Evolutionary conservation across 2,113 vertebrate genomes (phyloP).

Genomic region (Glareola pratincola): DNA sequence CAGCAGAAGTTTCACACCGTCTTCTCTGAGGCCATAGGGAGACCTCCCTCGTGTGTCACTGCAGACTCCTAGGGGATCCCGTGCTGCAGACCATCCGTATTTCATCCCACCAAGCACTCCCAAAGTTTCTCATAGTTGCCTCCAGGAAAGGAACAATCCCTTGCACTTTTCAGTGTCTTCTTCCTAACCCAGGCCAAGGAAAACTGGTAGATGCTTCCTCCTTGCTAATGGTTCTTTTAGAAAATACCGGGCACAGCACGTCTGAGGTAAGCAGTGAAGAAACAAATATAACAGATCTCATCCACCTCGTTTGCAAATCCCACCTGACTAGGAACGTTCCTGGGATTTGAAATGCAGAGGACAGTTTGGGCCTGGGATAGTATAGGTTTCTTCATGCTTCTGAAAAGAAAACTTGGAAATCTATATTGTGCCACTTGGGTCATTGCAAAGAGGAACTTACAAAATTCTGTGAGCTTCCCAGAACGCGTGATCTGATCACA

Average conservation of each 20-base stretch:
- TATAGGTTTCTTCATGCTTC: not conserved
- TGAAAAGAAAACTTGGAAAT: not conserved
- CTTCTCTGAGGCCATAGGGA: not conserved
- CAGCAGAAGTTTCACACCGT: not conserved
- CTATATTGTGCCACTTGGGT: not conserved
- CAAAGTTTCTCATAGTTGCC: not conserved
- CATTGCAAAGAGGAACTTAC: not conserved
- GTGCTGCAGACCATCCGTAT: not conserved
- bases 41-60: not conserved
- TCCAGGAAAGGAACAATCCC: not conserved
- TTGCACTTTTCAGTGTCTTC: not conserved
- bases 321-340: not conserved
- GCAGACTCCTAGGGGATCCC: not conserved
- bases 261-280: not conserved
- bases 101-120: not conserved
- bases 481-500: not conserved
- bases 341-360: not conserved
- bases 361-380: not conserved
- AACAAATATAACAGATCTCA: not conserved
- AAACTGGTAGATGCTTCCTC: not conserved
- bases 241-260: fast-evolving
- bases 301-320: not conserved
- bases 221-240: not conserved
- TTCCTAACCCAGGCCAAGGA: not conserved
- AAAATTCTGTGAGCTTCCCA: not conserved